Percentiles rank a stretch among this genome's conserved stretches.
Evolutionary conservation across 2,113 vertebrate species (phyloP).

Genomic region (Chamaea fasciata): DNA sequence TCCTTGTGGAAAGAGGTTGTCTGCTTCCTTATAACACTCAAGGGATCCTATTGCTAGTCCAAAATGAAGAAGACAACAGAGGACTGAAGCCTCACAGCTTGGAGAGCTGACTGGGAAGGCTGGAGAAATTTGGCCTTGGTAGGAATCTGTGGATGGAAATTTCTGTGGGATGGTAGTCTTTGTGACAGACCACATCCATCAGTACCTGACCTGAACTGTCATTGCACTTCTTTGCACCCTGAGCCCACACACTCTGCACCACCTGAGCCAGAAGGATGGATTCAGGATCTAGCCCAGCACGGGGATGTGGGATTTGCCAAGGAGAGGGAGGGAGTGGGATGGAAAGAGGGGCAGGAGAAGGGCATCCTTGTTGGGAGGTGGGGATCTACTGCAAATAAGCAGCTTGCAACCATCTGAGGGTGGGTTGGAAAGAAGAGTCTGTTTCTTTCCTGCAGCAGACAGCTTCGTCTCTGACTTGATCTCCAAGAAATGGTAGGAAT

Average conservation of each 20-base stretch:
- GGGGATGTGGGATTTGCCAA: neutral
- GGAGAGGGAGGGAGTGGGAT: rapidly evolving
- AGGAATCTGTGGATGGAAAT: neutral
- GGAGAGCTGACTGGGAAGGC: neutral
- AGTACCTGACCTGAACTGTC: neutral
- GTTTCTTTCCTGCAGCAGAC: neutral
- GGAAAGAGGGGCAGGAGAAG: neutral
- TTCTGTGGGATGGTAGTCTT: neutral
- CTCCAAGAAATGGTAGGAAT: neutral
- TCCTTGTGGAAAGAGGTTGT: neutral
- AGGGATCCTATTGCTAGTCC: neutral
- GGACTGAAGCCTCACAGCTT: neutral
- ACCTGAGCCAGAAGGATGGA: neutral
- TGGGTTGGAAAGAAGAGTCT: neutral
- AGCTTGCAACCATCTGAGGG: neutral
- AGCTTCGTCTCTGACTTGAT: neutral
- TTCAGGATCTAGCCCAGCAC: neutral
- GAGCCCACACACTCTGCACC: neutral
- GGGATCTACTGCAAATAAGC: neutral
- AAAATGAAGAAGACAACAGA: neutral
- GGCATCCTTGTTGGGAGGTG: neutral
- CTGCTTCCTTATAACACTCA: neutral
- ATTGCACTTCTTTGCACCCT: too few relatives aligned
- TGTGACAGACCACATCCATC: neutral
- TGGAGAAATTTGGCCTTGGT: neutral